A percentile compares a stretch with the other conserved stretches of the same genome.
These are phyloP conservation scores for Notolepis coatsorum DNA, from an alignment of 2,797 vertebrate genomes.

Conservation along the genomic window DNA sequence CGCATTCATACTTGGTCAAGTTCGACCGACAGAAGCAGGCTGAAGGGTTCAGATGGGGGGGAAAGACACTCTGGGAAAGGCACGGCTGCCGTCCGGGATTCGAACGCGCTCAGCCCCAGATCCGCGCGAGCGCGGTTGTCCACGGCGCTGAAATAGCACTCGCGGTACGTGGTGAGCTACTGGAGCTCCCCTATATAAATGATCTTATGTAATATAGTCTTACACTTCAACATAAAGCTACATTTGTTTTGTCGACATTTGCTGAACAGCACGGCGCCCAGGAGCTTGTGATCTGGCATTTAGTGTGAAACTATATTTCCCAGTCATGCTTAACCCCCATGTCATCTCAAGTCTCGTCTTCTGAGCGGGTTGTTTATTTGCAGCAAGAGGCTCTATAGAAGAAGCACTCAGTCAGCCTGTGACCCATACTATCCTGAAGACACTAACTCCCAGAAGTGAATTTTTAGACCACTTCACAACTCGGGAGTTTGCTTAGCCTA, in stretches of 20 bases:
- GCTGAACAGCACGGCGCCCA: not conserved
- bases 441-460: conserved; percentile 15
- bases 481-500: too few relatives aligned
- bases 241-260: not conserved
- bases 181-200: too few relatives aligned
- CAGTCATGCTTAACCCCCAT: not conserved
- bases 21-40: too few relatives aligned
- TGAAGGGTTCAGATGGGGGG: too few relatives aligned
- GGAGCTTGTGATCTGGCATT: not conserved
- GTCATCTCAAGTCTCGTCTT: not conserved
- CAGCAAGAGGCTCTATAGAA: conserved; percentile 15
- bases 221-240: not conserved
- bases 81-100: too few relatives aligned
- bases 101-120: too few relatives aligned
- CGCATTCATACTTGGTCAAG: too few relatives aligned
- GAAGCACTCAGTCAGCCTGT: conserved; percentile 23
- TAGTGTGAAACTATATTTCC: not conserved
- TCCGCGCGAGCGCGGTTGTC: too few relatives aligned
- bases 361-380: conserved; percentile 1
- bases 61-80: too few relatives aligned
- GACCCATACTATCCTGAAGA: conserved; percentile 34
- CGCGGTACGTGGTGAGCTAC: too few relatives aligned
- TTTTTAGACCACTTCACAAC: conserved; percentile 10
- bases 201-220: too few relatives aligned
- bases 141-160: too few relatives aligned